phyloP scores from a whole-genome alignment of 1,140 invertebrate genomes.

The Magallana ariakensis region DNA sequence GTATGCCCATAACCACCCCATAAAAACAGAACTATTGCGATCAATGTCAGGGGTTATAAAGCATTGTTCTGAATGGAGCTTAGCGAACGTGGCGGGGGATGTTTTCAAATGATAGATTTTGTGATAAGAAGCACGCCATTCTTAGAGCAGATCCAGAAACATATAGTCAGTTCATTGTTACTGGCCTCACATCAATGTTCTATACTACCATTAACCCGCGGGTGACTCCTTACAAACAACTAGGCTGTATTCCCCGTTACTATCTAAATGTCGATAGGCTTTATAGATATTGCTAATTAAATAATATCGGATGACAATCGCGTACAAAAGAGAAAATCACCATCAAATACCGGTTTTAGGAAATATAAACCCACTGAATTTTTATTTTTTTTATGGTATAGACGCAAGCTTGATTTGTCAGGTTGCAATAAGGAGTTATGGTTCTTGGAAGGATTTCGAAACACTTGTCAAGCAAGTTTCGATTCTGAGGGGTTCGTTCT shows the following conservation, averaged over 20 bases:
- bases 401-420: neutral
- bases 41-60: neutral
- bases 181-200: neutral
- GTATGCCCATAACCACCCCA: neutral
- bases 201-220: neutral
- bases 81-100: slow-evolving; percentile 23
- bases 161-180: slow-evolving; percentile 1
- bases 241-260: neutral
- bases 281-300: slow-evolving; percentile 32
- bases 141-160: neutral
- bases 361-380: neutral
- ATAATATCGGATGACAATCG: slow-evolving; percentile 32
- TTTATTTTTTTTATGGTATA: slow-evolving; percentile 1
- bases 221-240: neutral
- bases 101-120: slow-evolving; percentile 18
- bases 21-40: neutral
- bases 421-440: neutral
- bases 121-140: neutral
- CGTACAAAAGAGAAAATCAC: slow-evolving; percentile 16
- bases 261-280: slow-evolving; percentile 8
- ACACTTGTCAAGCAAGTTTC: neutral
- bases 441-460: neutral
- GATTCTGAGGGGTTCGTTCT: neutral
- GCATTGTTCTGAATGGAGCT: neutral
- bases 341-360: neutral